A percentile compares a stretch with the other conserved stretches of the same genome.
Evolutionary conservation across 2,888 invertebrate genomes (phyloP).

Genomic region (Ametastegia equiseti): DNA sequence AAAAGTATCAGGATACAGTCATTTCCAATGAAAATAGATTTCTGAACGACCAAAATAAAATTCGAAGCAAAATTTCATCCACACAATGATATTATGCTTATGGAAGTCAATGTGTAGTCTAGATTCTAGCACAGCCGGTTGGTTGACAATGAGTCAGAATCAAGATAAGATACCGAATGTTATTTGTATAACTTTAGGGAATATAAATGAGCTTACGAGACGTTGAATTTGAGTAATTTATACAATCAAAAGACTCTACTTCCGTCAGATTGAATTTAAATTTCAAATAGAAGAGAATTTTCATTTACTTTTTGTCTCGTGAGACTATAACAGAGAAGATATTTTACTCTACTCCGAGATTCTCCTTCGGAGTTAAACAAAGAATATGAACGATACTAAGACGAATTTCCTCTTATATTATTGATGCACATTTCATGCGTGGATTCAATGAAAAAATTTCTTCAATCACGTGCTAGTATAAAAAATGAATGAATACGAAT

Average conservation of each 20-base stretch:
- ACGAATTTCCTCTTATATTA: background rate
- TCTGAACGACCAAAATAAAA: background rate
- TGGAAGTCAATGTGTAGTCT: background rate
- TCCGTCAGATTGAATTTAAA: background rate
- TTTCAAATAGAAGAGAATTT: background rate
- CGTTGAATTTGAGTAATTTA: background rate
- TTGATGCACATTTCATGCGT: slow-evolving; percentile 1
- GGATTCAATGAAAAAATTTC: background rate
- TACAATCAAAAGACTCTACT: background rate
- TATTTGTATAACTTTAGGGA: background rate
- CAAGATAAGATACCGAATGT: background rate
- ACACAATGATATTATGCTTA: background rate
- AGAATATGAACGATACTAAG: slow-evolving; percentile 6
- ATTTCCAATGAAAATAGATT: background rate
- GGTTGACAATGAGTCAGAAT: background rate
- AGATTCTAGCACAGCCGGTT: background rate
- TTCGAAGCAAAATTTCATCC: background rate
- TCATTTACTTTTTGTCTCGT: background rate
- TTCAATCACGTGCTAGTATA: slow-evolving; percentile 69
- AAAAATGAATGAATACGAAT: slow-evolving; percentile 61
- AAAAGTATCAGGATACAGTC: background rate
- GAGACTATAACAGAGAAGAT: background rate
- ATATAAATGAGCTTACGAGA: background rate
- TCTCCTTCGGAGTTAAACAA: background rate
- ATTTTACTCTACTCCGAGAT: background rate